Percentiles rank a stretch among this genome's conserved stretches.
phyloP scores from a whole-genome alignment of 1,140 invertebrate genomes.

The Archivesica marissinica region DNA sequence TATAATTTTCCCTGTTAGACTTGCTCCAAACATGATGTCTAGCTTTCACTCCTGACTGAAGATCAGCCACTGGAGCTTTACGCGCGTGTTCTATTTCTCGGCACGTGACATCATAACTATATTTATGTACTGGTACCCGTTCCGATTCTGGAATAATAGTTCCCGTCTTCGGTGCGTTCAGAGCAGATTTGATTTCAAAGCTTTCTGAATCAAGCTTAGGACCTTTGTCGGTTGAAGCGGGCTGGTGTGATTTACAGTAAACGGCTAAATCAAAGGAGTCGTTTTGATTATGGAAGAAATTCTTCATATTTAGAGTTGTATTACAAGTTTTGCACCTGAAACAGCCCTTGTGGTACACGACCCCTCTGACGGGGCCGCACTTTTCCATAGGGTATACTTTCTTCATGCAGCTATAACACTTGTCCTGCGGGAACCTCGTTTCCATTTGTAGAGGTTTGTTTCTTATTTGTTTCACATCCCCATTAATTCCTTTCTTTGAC shows the following conservation, averaged over 20 bases:
- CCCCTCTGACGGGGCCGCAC: constrained; percentile 67
- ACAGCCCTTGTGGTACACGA: constrained; percentile 70
- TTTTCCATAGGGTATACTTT: constrained; percentile 71
- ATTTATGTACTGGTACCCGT: constrained; percentile 41
- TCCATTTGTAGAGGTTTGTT: constrained; percentile 61
- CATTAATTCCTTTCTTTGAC: constrained; percentile 25
- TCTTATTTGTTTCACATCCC: constrained; percentile 42
- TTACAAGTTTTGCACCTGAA: constrained; percentile 68
- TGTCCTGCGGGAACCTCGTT: constrained; percentile 67
- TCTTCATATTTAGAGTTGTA: constrained; percentile 67
- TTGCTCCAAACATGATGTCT: constrained; percentile 65
- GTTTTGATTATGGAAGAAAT: constrained; percentile 65
- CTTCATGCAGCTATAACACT: constrained; percentile 70
- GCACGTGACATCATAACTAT: constrained; percentile 59
- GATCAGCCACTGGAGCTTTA: constrained; percentile 63
- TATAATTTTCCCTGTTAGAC: constrained; percentile 59
- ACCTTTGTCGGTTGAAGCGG: constrained; percentile 50
- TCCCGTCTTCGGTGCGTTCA: constrained; percentile 65
- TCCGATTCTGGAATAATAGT: constrained; percentile 31
- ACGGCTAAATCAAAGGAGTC: constrained; percentile 65
- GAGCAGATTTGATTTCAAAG: constrained; percentile 68
- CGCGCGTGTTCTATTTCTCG: constrained; percentile 65
- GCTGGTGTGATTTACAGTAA: constrained; percentile 70
- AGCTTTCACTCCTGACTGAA: constrained; percentile 66
- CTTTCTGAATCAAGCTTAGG: constrained; percentile 59